phyloP scores from a whole-genome alignment of 92 coral and sea anemone species.

The Umimayanthus kanabou region DNA sequence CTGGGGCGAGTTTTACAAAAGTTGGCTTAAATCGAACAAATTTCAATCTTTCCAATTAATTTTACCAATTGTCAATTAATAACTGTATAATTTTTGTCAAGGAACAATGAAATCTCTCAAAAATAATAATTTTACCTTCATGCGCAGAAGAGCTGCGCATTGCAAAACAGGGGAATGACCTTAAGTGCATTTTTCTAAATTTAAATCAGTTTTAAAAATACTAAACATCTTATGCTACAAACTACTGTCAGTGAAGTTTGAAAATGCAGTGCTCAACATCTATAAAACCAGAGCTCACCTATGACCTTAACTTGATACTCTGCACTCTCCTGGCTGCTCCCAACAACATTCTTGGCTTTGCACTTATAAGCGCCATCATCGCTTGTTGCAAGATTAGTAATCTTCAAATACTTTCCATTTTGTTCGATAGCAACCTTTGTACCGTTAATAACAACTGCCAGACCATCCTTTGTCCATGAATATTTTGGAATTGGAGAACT shows the following conservation, averaged over 20 bases:
- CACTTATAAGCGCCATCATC: conserved; percentile 82
- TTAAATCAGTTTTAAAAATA: too few relatives aligned
- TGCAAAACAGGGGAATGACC: too few relatives aligned
- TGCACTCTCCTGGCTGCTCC: conserved; percentile 44
- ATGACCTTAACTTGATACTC: conserved; percentile 39
- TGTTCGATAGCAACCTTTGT: conserved; percentile 21
- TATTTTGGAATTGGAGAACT: conserved; percentile 57
- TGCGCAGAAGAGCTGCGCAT: too few relatives aligned
- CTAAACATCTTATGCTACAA: too few relatives aligned
- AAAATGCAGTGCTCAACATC: neutral
- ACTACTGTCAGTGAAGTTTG: neutral
- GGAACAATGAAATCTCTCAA: too few relatives aligned
- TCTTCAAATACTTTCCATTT: conserved; percentile 45
- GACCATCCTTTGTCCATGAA: conserved; percentile 69
- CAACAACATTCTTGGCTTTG: conserved; percentile 48
- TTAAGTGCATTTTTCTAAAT: too few relatives aligned
- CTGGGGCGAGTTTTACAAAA: too few relatives aligned
- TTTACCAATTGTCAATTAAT: too few relatives aligned
- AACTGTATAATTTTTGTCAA: too few relatives aligned
- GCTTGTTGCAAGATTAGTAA: conserved; percentile 45
- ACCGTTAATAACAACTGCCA: conserved; percentile 21
- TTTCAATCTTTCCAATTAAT: too few relatives aligned
- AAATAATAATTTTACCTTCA: too few relatives aligned
- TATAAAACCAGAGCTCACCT: conserved; percentile 21
- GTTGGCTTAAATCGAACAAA: too few relatives aligned